Base-by-base conservation (phyloP, 1,140 invertebrate species). In the Marisa cornuarietis region DNA sequence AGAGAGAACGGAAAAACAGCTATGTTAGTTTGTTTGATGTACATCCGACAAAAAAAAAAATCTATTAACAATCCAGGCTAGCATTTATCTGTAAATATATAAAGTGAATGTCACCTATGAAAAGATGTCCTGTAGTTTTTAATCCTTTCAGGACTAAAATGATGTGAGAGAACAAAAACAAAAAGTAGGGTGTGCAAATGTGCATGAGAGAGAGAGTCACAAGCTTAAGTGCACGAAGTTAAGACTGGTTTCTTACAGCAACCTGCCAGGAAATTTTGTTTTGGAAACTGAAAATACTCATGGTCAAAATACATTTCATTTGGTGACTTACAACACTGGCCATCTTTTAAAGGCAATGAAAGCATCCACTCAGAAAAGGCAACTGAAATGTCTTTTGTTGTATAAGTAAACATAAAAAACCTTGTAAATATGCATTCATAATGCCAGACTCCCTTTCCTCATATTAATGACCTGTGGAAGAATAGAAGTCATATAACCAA, bases 241-340 rank as follows among this genome's bases (percentile, higher is more conserved):
- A 14, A n/a, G 22, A 73, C 20, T 22, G 51, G 18, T 73, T 24
- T 18, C 31, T 20, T 8, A 49, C n/a, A 52, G 54, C 18, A 73
- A 54, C 51, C 16, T 49, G 24, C n/a, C 0, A 54, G 20, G 16
- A 52, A 54, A 22, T n/a, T 54, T 31, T 20, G 8, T 22, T 14
- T 71, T 73, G 71, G 71, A 73, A 73, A 73, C 71, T 73, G 71
- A 54, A 73, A 73, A 73, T 73, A 73, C 71, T 73, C 71, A 73
- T 51, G 42, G 49, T 71, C 24, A 49, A 71, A 71, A 71, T 51
- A 42, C 10, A 71, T 71, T 71, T 22, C 54, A 18, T 73, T 73
- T 51, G 71, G 71, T 52, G 54, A 52, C 71, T n/a, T 26, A n/a
- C 71, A 18, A 51, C 42, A 73, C 71, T 73, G 71, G 71, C 71